phyloP scores from a whole-genome alignment of 2,113 vertebrate species.

The Chaetodon auriga region DNA sequence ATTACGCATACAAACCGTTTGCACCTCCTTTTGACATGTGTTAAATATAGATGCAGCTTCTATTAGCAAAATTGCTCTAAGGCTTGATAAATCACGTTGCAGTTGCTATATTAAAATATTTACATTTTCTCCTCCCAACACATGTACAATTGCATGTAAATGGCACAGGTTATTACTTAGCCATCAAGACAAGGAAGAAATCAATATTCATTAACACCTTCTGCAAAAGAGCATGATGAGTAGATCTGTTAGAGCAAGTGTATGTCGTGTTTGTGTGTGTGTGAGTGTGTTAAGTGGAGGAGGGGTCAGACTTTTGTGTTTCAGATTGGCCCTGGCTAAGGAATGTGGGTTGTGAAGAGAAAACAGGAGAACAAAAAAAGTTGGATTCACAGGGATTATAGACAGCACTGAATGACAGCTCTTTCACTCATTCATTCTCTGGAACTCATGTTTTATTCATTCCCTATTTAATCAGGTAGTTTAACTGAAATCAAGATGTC shows the following conservation, averaged over 20 bases:
- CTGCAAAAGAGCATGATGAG: constrained; percentile 27
- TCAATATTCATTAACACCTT: constrained; percentile 24
- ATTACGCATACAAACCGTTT: too few relatives aligned
- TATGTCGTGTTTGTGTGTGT: constrained; percentile 20
- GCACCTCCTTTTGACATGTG: too few relatives aligned
- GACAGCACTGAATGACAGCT: constrained; percentile 46
- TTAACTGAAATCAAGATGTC: constrained; percentile 58
- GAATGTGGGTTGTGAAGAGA: constrained; percentile 67
- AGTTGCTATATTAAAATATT: too few relatives aligned
- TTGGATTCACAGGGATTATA: constrained; percentile 60
- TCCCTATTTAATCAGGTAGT: constrained; percentile 49
- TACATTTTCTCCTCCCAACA: too few relatives aligned
- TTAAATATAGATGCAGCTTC: too few relatives aligned
- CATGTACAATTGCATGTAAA: too few relatives aligned
- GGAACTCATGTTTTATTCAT: constrained; percentile 60
- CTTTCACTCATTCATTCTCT: constrained; percentile 37
- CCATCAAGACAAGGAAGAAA: background rate
- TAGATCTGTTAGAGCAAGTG: constrained; percentile 21
- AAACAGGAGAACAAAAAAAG: constrained; percentile 60
- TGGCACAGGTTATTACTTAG: background rate
- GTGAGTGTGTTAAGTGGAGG: constrained; percentile 41
- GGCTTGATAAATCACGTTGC: too few relatives aligned
- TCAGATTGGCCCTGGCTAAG: constrained; percentile 61
- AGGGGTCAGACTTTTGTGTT: constrained; percentile 73
- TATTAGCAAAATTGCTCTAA: too few relatives aligned